Percentiles rank a stretch among this genome's conserved stretches.
Conservation (phyloP, 2,888 invertebrate genomes). For the Atethmia centrago region DNA sequence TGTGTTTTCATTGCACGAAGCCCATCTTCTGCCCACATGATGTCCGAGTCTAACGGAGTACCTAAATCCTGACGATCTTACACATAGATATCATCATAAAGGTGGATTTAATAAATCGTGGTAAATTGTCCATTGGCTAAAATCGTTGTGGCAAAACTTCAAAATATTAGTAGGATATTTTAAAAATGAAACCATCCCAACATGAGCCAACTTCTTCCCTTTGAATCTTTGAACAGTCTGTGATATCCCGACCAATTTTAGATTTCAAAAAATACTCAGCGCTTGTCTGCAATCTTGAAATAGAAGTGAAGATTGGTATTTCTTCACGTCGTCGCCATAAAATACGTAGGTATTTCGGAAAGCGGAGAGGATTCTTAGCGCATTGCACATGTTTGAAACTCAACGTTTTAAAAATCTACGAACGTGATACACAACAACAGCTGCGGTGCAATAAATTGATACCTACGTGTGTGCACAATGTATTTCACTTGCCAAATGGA, state of each 20-base stretch:
- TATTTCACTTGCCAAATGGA: slow-evolving; percentile 7
- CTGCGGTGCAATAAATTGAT: slow-evolving; percentile 15
- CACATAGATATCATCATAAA: neutral
- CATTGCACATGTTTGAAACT: slow-evolving; percentile 41
- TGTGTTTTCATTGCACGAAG: too few species aligned
- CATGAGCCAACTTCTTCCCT: neutral
- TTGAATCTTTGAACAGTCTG: neutral
- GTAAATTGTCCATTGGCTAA: neutral
- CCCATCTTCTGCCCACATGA: too few species aligned
- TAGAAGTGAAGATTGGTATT: slow-evolving; percentile 30
- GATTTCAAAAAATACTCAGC: slow-evolving; percentile 2
- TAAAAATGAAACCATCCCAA: neutral
- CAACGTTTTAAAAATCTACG: slow-evolving; percentile 50
- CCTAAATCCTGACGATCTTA: too few species aligned
- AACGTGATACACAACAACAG: slow-evolving; percentile 19
- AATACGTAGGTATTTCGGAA: slow-evolving; percentile 42
- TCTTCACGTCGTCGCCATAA: slow-evolving; percentile 34
- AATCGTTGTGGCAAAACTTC: neutral
- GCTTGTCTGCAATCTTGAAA: slow-evolving; percentile 13
- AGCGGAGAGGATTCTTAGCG: slow-evolving; percentile 26
- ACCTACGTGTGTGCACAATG: neutral
- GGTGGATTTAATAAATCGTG: neutral
- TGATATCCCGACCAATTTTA: neutral
- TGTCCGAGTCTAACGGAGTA: too few species aligned
- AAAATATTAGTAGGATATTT: neutral